phyloP scores from a whole-genome alignment of 2,888 invertebrate species.

The Melanchra persicariae region DNA sequence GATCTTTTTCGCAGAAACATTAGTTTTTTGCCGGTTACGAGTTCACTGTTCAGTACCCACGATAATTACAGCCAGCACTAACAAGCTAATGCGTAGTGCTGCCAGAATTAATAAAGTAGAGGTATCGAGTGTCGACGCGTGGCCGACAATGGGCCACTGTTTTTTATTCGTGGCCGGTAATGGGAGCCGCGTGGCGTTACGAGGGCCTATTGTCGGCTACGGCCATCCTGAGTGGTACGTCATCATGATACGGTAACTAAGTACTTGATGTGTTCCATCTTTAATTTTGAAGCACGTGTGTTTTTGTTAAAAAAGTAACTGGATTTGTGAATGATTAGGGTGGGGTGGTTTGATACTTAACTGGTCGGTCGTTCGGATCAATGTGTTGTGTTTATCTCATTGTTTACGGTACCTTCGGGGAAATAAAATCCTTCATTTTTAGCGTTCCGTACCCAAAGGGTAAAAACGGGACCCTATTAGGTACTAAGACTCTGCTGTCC shows the following conservation, averaged over 20 bases:
- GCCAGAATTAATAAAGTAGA: slow-evolving; percentile 85
- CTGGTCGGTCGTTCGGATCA: slow-evolving; percentile 8
- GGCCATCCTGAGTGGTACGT: slow-evolving; percentile 59
- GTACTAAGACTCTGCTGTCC: too few species aligned
- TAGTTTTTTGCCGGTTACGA: neutral
- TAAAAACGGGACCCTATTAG: too few species aligned
- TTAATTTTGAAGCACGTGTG: slow-evolving; percentile 63
- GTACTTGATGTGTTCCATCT: slow-evolving; percentile 44
- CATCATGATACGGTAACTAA: slow-evolving; percentile 66
- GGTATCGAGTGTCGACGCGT: slow-evolving; percentile 86
- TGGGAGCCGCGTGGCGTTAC: slow-evolving; percentile 83
- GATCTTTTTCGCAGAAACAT: neutral
- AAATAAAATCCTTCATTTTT: neutral
- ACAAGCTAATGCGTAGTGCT: slow-evolving; percentile 81
- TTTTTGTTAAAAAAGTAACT: slow-evolving; percentile 46
- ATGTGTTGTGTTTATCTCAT: slow-evolving; percentile 9
- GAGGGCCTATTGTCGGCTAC: slow-evolving; percentile 79
- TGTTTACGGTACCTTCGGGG: neutral
- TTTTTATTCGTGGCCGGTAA: slow-evolving; percentile 81
- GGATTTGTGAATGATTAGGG: slow-evolving; percentile 31
- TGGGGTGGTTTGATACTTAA: slow-evolving; percentile 8
- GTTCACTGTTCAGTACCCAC: slow-evolving; percentile 56
- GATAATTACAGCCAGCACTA: slow-evolving; percentile 72
- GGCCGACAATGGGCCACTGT: slow-evolving; percentile 71
- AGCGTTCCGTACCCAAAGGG: too few species aligned